These are phyloP conservation scores for Poeciliopsis prolifica DNA, from an alignment of 2,113 vertebrate genomes.

Conservation along the genomic window DNA sequence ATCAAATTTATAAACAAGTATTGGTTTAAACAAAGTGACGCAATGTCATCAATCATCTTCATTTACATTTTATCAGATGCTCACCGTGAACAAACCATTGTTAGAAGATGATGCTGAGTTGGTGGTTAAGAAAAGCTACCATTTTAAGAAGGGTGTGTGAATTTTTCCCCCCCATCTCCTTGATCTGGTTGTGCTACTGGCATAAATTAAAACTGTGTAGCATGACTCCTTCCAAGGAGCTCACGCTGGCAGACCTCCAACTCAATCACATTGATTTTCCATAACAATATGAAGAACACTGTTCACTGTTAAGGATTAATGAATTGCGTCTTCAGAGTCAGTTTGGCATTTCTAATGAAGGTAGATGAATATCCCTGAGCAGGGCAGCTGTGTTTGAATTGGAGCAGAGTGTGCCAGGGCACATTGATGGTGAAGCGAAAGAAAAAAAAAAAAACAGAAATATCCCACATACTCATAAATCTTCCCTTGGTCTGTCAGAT, in stretches of 20 bases:
- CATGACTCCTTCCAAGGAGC: constrained; percentile 53
- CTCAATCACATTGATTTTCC: constrained; percentile 83
- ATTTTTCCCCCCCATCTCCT: constrained; percentile 41
- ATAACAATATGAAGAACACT: constrained; percentile 84
- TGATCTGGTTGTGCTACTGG: constrained; percentile 65
- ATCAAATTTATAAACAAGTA: constrained; percentile 25
- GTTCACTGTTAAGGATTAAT: constrained; percentile 78
- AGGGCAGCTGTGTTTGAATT: constrained; percentile 76
- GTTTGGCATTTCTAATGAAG: constrained; percentile 81
- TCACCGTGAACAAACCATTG: constrained; percentile 56
- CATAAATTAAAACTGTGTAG: constrained; percentile 71
- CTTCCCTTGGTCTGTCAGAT: constrained; percentile 75
- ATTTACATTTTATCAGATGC: constrained; percentile 55
- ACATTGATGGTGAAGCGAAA: constrained; percentile 44
- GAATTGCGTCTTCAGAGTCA: constrained; percentile 83
- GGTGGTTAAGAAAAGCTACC: constrained; percentile 74
- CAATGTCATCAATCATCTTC: constrained; percentile 63
- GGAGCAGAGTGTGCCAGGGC: constrained; percentile 67
- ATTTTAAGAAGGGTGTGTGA: constrained; percentile 58
- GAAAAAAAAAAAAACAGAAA: constrained; percentile 51
- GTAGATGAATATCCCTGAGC: constrained; percentile 75
- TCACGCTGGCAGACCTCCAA: constrained; percentile 72
- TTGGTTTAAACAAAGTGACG: constrained; percentile 43
- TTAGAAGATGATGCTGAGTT: constrained; percentile 47
- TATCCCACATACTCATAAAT: constrained; percentile 70